These are phyloP conservation scores for Rhynchophorus ferrugineus DNA, from an alignment of 1,140 invertebrate species.

Conservation along the genomic window DNA sequence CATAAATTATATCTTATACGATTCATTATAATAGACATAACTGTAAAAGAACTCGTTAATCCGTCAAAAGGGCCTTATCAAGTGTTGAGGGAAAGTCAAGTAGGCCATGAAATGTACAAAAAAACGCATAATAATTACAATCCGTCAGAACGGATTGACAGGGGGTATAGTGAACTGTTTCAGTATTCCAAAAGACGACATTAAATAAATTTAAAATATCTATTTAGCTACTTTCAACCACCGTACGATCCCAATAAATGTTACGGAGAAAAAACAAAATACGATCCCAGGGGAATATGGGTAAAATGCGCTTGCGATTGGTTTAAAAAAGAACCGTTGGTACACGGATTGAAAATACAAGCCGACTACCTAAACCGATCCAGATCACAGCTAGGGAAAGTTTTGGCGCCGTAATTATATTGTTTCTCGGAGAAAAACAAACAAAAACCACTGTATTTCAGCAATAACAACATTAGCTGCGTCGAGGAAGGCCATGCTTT, in stretches of 20 bases:
- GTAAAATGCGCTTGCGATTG: conserved; percentile 43
- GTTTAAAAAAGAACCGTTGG: conserved; percentile 36
- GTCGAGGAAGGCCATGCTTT: conserved; percentile 43
- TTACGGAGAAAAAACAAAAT: conserved; percentile 41
- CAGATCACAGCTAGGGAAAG: conserved; percentile 39
- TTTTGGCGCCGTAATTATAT: conserved; percentile 38
- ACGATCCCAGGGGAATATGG: conserved; percentile 43
- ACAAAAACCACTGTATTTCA: conserved; percentile 20
- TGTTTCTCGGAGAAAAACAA: no score
- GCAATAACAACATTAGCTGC: conserved; percentile 41
- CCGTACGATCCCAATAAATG: conserved; percentile 29
- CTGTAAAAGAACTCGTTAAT: conserved; percentile 33
- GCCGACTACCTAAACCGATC: conserved; percentile 38
- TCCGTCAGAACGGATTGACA: conserved; percentile 37
- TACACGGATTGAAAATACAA: conserved; percentile 40
- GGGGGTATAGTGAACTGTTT: conserved; percentile 35
- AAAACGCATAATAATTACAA: conserved; percentile 40
- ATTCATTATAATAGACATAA: conserved; percentile 19
- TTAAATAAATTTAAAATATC: background rate
- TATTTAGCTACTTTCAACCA: conserved; percentile 34
- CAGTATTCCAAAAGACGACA: background rate
- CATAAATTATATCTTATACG: conserved; percentile 7
- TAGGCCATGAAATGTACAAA: conserved; percentile 32
- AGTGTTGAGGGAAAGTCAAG: conserved; percentile 38
- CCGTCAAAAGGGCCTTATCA: conserved; percentile 34